A percentile compares a stretch with the other conserved stretches of the same genome.
phyloP scores from a whole-genome alignment of 53 echinoderm and acorn worm species.

The Paracentrotus lividus region DNA sequence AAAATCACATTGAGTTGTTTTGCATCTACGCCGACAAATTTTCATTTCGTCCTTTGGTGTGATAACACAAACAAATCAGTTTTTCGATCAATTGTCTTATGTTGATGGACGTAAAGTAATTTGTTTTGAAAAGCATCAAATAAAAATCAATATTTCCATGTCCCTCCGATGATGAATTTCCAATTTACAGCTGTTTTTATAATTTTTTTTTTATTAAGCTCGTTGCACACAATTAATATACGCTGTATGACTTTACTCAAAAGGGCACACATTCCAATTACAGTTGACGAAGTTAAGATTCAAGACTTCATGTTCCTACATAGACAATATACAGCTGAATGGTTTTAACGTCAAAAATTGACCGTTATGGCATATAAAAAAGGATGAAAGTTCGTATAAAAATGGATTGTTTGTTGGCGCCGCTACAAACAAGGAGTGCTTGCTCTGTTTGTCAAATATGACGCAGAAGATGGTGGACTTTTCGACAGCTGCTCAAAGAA shows the following conservation, averaged over 20 bases:
- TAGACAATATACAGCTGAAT: slow-evolving; percentile 25
- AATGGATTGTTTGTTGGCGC: background rate
- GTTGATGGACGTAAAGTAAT: background rate
- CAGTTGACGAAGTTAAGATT: background rate
- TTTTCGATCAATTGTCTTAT: background rate
- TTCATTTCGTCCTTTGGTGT: background rate
- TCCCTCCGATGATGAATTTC: background rate
- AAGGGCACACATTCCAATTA: background rate
- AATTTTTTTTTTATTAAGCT: too few relatives aligned
- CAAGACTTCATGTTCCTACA: background rate
- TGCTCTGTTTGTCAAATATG: slow-evolving; percentile 38
- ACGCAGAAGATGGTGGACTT: background rate
- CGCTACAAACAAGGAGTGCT: slow-evolving; percentile 56
- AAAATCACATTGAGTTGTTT: background rate
- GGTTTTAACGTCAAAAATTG: background rate
- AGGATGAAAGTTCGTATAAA: slow-evolving; percentile 8
- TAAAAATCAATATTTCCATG: background rate
- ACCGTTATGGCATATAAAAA: slow-evolving; percentile 6
- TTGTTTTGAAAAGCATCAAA: background rate
- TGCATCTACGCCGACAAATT: background rate
- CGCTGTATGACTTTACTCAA: background rate
- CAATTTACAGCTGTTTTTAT: slow-evolving; percentile 31
- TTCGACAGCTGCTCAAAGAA: slow-evolving; percentile 67
- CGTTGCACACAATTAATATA: background rate
- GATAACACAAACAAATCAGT: background rate